Base-by-base conservation (phyloP, 2,888 invertebrate species). In the Pristionchus mayeri region DNA sequence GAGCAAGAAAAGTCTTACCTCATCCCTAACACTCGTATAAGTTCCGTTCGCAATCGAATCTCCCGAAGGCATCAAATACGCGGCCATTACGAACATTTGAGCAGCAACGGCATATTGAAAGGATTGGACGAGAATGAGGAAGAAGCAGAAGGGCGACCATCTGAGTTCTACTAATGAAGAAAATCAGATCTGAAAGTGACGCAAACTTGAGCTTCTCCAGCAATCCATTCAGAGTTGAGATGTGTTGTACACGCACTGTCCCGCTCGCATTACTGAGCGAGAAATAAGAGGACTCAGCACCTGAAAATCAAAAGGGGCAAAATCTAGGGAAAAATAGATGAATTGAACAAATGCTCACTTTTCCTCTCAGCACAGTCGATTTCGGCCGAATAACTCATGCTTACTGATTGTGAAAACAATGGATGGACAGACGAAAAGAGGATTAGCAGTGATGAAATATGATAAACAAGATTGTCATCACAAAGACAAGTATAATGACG, bases 11-110 rank as follows among this genome's bases (percentile, higher is more conserved):
- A 3, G 21, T 50, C n/a, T n/a, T 16, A 81, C 81, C 44, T 81
- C 81, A 63, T 60, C 81, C 6, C 34, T 60, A 7, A 82, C 52
- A 34, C 44, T 82, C 44, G 34, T 44, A 48, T 48, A 82, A 0
- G 44, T 48, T 16, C 63, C 81, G 34, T 63, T 63, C 16, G 63
- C 18, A 18, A 63, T 18, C 6, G 34, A 18, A 16, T 63, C 34
- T 16, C 60, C 60, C 2, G 27, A 3, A 13, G 60, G 30, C 30
- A 30, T 30, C 60, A 60, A 30, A 60, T 60, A 60, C 0, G 60
- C 60, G 11, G 30, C 16, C 60, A 60, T 60, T 2, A 60, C 60
- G 4, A 60, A 60, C 60, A 60, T 60, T 60, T 60, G 60, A 30
- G 60, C 27, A 16, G 30, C 27, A 27, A 60, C 27, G 1, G 60